Base-by-base conservation (phyloP, 2,888 invertebrate genomes). In the Phaedon cochleariae region DNA sequence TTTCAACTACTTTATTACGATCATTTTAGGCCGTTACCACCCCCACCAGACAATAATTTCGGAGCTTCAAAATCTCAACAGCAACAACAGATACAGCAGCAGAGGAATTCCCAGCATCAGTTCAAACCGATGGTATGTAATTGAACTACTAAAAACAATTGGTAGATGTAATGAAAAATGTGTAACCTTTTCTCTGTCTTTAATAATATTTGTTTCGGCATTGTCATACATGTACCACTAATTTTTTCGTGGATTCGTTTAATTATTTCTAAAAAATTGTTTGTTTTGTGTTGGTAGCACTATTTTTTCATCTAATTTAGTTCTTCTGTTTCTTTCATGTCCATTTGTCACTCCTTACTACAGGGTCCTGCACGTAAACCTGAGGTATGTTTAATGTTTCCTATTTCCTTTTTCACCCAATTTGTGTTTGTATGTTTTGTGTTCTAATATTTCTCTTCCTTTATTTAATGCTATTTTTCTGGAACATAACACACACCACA, bases 341-440 rank as follows among this genome's bases (percentile, higher is more conserved):
- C 85, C 81, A 85, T 85, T 84, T 82, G 82, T 81, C 81, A 81
- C 79, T 78, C 77, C 75, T 79, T 77, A 74, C 73, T 74, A 82
- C 89, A 93, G 93, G 89, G 91, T 87, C 93, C 93, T 84, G 92
- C 93, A 85, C 89, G 93, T 87, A 92, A 92, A 87, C 94, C 94
- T 82, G 95, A 95, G 93, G 94, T 94, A 91, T 87, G 92, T 90
- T 78, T 15, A 15, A 41, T 41, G 15, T 62, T 67, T 65, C 48
- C 52, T 22, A 41, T 41, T n/a, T 22, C 21, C 17, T 58, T 41
- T 52, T 48, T 51, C 20, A 55, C 51, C 61, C 52, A 18, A 64
- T 48, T 62, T 58, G 21, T 64, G 31, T 54, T 34, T 60, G 15
- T 64, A 45, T 59, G 18, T 59, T 41, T 15, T 61, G 37, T 53